Evolutionary conservation across 2,888 invertebrate genomes (phyloP), one percentile per base, ranked within the genome.

Genomic region (Eulithis prunata): DNA sequence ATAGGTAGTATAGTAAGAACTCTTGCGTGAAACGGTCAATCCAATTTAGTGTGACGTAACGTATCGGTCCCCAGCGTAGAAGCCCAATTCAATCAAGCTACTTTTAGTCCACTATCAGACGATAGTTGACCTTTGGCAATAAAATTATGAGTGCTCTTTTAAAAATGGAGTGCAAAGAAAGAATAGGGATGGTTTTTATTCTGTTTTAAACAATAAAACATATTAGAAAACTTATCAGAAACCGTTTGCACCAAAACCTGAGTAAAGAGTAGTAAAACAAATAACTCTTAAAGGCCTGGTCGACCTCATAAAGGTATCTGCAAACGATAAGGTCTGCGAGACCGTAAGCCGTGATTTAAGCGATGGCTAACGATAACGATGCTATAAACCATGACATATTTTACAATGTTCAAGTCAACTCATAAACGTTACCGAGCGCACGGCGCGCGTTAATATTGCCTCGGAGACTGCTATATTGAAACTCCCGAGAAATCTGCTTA

Each of bases 1-100:
- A 72, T 63, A 66, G 60, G 7, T 10, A 49, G 49, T 21, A 10
- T 10, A 49, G 49, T 21, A 10, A n/a, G 47, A 62, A 73, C 64
- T 68, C 68, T 76, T 75, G 70, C 70, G 65, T 66, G 65, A 64
- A 62, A 62, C 62, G 62, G 62, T 57, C 64, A 69, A 75, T 73
- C 68, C 70, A 73, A 73, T 74, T 75, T 69, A 70, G 62, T 70
- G 57, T 51, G 43, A 46, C 59, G 47, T 21, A 21, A 32, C 32
- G 32, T 61, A 62, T 69, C 62, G 64, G 49, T 66, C 72, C 66
- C 67, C 64, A 64, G 70, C 53, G 71, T 63, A 62, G 66, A 62
- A 66, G 66, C 63, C 73, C 73, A 77, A 76, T 77, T 68, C 75
- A 76, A 78, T 80, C 75, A 77, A 62, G 61, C 47, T 41, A 60